A percentile compares a stretch with the other conserved stretches of the same genome.
These are phyloP conservation scores for Syndactyla subalaris DNA, from an alignment of 2,797 vertebrate genomes.

Conservation along the genomic window DNA sequence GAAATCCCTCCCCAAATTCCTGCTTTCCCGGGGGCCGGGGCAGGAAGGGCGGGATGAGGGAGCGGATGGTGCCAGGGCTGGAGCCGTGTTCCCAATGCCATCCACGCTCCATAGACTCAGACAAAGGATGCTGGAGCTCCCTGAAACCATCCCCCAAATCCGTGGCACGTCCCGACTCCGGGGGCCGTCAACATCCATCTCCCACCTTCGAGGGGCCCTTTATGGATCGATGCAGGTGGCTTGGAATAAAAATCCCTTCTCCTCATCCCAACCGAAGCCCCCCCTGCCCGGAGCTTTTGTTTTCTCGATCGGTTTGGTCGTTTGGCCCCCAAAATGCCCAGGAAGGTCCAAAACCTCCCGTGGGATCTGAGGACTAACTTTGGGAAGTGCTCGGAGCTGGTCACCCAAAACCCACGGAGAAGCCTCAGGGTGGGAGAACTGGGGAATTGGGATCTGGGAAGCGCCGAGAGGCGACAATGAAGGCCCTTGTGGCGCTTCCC, in stretches of 20 bases:
- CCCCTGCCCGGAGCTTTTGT: neutral
- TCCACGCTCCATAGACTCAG: accelerated
- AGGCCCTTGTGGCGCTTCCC: neutral
- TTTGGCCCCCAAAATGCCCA: neutral
- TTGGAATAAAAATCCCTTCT: neutral
- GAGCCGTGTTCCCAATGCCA: neutral
- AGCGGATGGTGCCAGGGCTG: neutral
- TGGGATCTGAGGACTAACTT: neutral
- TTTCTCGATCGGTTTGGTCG: accelerated
- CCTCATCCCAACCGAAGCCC: too few relatives aligned
- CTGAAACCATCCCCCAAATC: neutral
- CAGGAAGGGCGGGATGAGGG: neutral
- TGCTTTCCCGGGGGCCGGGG: neutral
- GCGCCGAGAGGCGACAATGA: neutral
- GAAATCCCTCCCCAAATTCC: neutral
- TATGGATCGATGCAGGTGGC: neutral
- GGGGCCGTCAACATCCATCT: neutral
- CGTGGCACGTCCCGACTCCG: neutral
- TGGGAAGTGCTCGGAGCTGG: neutral
- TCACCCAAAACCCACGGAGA: neutral
- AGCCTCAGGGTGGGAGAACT: neutral
- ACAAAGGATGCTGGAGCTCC: neutral
- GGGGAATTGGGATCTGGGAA: accelerated
- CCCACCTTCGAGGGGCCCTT: neutral
- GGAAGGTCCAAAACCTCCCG: neutral